Base-by-base conservation (phyloP, 2,888 invertebrate species). In the Torymus auratus region DNA sequence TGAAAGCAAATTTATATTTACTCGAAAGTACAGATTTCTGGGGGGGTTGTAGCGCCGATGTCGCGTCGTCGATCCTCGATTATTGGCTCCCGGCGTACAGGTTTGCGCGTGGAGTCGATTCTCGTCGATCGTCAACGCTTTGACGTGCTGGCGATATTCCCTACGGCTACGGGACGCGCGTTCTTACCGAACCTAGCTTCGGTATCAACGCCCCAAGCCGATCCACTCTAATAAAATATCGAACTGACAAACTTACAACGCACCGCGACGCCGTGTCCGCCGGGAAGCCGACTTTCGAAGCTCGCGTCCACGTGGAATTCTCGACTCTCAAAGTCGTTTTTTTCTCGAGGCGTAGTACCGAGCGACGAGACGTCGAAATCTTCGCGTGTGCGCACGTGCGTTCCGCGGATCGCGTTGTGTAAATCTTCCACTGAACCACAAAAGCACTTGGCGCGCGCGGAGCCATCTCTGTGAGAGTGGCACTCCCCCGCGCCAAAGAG, bases 201-300 rank as follows among this genome's bases (percentile, higher is more conserved):
- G 78, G 62, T 62, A 69, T 56, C 52, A 56, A 60, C 13, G 12
- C 28, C 20, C 53, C 68, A 17, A 80, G 78, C n/a, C 28, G 20
- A 41, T 41, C 77, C 56, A 71, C 64, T 80, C 74, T 79, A 84
- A 86, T 84, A 84, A 84, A 86, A 84, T 86, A 87, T 86, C 86
- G 86, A 85, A 88, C 84, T 86, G 86, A 86, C 86, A 84, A 83
- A 58, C 68, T 70, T 17, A 20, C 52, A 56, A 11, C 62, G 20
- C 20, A 23, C 53, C 58, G 55, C 53, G 20, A 60, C 52, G 12
- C 12, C 28, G 13, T 41, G 41, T 1, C 41, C 7, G 41, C 41
- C 41, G 7, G 7, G 41, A 41, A 41, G 41, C 41, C 41, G 41
- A 41, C 41, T 7, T 41, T 41, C 41, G 41, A 5, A 41, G 41